A percentile compares a stretch with the other conserved stretches of the same genome.
Conservation (phyloP, 2,797 vertebrate genomes). For the Danio kyathit region DNA sequence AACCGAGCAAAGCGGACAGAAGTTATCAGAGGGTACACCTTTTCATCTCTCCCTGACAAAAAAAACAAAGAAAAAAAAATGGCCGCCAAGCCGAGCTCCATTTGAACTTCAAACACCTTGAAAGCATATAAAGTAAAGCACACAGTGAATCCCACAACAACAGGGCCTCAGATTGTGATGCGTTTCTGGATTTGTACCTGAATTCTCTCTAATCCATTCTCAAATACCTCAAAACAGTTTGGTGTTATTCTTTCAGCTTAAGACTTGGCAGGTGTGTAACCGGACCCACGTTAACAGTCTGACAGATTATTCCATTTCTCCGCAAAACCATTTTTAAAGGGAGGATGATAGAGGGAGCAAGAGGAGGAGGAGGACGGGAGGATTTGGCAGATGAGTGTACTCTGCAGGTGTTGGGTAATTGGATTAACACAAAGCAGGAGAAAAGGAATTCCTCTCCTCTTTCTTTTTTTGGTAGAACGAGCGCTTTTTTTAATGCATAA, state of each 20-base stretch:
- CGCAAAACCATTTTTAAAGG: constrained; percentile 60
- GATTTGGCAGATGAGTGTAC: constrained; percentile 82
- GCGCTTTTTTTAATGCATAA: not conserved
- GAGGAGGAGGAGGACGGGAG: constrained; percentile 69
- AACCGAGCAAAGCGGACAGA: constrained; percentile 43
- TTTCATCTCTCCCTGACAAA: constrained; percentile 65
- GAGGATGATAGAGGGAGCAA: constrained; percentile 63
- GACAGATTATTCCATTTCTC: constrained; percentile 84
- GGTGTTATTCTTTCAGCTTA: constrained; percentile 82
- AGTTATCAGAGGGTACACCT: constrained; percentile 50
- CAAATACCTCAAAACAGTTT: constrained; percentile 77
- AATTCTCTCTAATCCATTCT: constrained; percentile 79
- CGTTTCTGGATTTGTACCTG: constrained; percentile 78
- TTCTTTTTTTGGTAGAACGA: constrained; percentile 8
- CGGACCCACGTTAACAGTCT: constrained; percentile 82
- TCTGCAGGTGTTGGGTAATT: constrained; percentile 94
- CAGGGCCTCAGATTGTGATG: constrained; percentile 73
- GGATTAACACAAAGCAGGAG: constrained; percentile 85
- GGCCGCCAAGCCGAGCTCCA: constrained; percentile 42
- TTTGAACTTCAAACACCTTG: constrained; percentile 50
- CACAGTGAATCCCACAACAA: constrained; percentile 55
- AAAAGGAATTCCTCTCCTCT: constrained; percentile 81
- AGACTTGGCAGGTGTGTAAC: constrained; percentile 87
- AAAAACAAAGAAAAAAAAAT: constrained; percentile 33
- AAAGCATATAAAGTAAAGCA: constrained; percentile 18